Evolutionary conservation across 2,888 invertebrate genomes (phyloP), one percentile per base, ranked within the genome.

Genomic region (Mythimna loreyi): DNA sequence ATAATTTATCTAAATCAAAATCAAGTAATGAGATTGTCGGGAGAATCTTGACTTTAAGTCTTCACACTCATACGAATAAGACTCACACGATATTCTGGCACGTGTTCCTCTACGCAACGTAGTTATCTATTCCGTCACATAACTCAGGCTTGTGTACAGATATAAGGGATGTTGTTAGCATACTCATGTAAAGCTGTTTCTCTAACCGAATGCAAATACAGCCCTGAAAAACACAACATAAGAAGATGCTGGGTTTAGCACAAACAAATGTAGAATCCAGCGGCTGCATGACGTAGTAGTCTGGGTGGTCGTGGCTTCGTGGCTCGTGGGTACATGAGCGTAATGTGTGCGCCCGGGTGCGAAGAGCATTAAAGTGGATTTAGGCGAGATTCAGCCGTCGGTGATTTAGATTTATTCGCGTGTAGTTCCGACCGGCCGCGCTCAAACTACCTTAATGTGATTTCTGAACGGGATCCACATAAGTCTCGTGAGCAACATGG

Each of bases 381-480:
- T 85, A 81, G 83, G 82, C 83, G 80, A 86, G 84, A 85, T 76
- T 80, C 65, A 68, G 66, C 69, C 79, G 86, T 80, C 84, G 81
- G 87, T 91, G 92, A 93, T 92, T 92, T 89, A 91, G 91, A 92
- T 93, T 92, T 92, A 92, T 91, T 90, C 87, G 86, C 83, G 85
- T 86, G 88, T 87, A 89, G 87, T 91, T 90, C 89, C 87, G 84
- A 83, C 81, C 83, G 84, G 85, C 86, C 87, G 84, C 84, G 82
- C 87, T 86, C 87, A 87, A 92, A 92, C 92, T 90, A 88, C 87
- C 88, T 88, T 89, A 92, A 91, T 92, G 91, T 89, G 89, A 92
- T 92, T 92, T 89, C 89, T 88, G 85, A 89, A 89, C 87, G 88
- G 86, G 87, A 86, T 83, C 83, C 80, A 81, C 82, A 79, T 85